These are phyloP conservation scores for Drosophila cardini DNA, from an alignment of 1,140 invertebrate genomes.

Conservation along the genomic window DNA sequence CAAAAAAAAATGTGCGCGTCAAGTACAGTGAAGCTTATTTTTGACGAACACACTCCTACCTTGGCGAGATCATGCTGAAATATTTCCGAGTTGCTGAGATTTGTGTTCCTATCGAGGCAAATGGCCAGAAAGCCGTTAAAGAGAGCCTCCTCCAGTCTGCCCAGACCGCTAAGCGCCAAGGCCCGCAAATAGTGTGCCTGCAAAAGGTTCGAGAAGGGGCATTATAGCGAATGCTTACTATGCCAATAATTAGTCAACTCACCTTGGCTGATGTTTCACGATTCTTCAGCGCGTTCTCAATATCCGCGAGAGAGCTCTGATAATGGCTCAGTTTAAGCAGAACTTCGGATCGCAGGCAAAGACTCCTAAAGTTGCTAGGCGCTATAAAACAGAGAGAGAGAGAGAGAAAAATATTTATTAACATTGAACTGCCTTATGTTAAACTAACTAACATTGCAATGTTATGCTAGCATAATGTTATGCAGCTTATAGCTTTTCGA, in stretches of 20 bases:
- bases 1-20: background rate
- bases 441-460: too few species aligned
- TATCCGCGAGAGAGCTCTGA: slow-evolving; percentile 89
- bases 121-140: slow-evolving; percentile 86
- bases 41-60: slow-evolving; percentile 50
- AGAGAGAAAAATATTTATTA: background rate
- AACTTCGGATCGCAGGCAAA: slow-evolving; percentile 89
- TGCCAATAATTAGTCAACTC: slow-evolving; percentile 45
- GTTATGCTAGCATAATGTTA: too few species aligned
- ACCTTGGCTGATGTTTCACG: slow-evolving; percentile 91
- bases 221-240: slow-evolving; percentile 8
- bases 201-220: background rate
- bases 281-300: slow-evolving; percentile 88
- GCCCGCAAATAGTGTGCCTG: slow-evolving; percentile 90
- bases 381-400: slow-evolving; percentile 86
- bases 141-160: slow-evolving; percentile 89
- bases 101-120: slow-evolving; percentile 78
- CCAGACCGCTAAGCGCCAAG: slow-evolving; percentile 87
- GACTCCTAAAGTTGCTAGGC: slow-evolving; percentile 88
- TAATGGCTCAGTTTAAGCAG: slow-evolving; percentile 87
- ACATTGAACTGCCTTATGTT: too few species aligned
- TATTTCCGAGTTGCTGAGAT: slow-evolving; percentile 83
- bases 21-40: background rate
- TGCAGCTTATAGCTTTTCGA: too few species aligned
- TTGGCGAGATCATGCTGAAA: slow-evolving; percentile 84